phyloP scores from a whole-genome alignment of 1,140 invertebrate species.

The Papilio helenus region DNA sequence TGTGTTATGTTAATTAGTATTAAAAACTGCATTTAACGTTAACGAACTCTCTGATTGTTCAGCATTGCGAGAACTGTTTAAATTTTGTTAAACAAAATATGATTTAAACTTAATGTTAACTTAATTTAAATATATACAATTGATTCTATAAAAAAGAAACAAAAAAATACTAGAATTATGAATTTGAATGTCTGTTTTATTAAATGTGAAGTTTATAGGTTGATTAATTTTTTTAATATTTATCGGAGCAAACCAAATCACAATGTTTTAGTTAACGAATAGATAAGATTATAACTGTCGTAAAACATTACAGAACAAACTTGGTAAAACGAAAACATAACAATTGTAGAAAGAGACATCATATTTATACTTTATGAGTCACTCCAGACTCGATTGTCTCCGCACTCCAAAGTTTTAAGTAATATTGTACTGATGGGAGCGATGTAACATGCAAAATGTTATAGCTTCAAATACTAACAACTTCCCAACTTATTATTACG shows the following conservation, averaged over 20 bases:
- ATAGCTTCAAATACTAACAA: slow-evolving; percentile 20
- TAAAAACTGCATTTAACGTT: slow-evolving; percentile 11
- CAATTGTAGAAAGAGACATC: slow-evolving; percentile 18
- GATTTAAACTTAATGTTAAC: not conserved
- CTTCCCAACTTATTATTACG: slow-evolving; percentile 18
- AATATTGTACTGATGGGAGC: slow-evolving; percentile 18
- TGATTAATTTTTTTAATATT: not conserved
- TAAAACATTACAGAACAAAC: not conserved
- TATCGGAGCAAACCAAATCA: not conserved
- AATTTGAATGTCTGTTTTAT: too few relatives aligned
- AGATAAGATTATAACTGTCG: not conserved
- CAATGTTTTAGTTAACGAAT: not conserved
- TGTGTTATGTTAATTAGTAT: slow-evolving; percentile 24
- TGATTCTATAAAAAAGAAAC: too few relatives aligned
- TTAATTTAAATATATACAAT: too few relatives aligned
- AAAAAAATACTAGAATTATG: too few relatives aligned
- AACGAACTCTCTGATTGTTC: slow-evolving; percentile 17
- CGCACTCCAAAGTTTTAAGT: slow-evolving; percentile 17
- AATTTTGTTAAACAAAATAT: not conserved
- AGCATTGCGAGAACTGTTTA: not conserved
- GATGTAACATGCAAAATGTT: slow-evolving; percentile 22
- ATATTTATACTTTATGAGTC: not conserved
- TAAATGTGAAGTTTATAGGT: too few relatives aligned
- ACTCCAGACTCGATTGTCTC: slow-evolving; percentile 21
- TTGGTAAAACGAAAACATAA: not conserved